A percentile compares a stretch with the other conserved stretches of the same genome.
Conservation (phyloP, 2,113 vertebrate species). For the Chrysemys picta region DNA sequence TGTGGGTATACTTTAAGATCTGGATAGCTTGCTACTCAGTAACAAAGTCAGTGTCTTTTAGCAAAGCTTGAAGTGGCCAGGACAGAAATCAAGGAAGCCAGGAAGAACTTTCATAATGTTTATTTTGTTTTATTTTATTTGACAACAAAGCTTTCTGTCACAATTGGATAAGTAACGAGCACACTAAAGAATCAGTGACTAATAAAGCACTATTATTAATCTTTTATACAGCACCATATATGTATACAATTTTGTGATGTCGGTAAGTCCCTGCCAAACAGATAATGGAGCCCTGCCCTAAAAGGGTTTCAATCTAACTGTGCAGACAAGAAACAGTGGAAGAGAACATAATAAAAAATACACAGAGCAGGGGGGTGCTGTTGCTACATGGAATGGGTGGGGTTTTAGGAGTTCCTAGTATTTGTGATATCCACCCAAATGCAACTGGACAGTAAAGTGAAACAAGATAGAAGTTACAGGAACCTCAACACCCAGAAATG, state of each 20-base stretch:
- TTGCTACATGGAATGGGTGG: not conserved
- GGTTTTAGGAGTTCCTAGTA: not conserved
- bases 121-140: conserved; percentile 55
- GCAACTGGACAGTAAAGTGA: not conserved
- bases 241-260: not conserved
- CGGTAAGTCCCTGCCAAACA: conserved; percentile 30
- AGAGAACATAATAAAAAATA: not conserved
- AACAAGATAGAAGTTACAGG: not conserved
- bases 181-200: conserved; percentile 56
- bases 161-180: conserved; percentile 31
- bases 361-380: not conserved
- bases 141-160: conserved; percentile 23
- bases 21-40: not conserved
- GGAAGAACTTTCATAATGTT: conserved; percentile 5
- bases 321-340: not conserved
- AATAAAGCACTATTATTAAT: conserved; percentile 54
- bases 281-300: conserved; percentile 27
- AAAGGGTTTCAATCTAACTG: not conserved
- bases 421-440: not conserved
- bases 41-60: not conserved
- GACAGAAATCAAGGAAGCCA: not conserved
- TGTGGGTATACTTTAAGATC: not conserved
- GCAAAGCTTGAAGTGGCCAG: rapidly evolving
- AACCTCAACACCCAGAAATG: rapidly evolving
- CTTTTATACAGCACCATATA: conserved; percentile 52